phyloP scores from a whole-genome alignment of 2,888 invertebrate genomes.

The Alviniconcha strummeri region DNA sequence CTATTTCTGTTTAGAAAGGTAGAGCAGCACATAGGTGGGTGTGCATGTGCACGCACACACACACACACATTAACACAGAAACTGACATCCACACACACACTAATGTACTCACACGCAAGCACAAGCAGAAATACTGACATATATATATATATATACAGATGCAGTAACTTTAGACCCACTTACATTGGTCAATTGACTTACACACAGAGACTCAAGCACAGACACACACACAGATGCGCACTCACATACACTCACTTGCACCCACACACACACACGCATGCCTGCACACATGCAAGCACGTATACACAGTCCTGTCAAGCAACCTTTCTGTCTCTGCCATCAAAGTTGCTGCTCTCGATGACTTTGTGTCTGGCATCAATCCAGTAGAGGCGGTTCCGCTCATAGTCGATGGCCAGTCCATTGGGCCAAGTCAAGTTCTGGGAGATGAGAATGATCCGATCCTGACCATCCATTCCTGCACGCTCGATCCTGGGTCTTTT shows the following conservation, averaged over 20 bases:
- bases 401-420: slow-evolving; percentile 86
- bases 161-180: neutral
- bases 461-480: slow-evolving; percentile 89
- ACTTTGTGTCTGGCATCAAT: slow-evolving; percentile 87
- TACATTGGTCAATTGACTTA: neutral
- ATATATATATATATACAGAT: neutral
- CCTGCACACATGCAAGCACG: neutral
- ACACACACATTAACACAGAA: neutral
- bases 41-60: neutral
- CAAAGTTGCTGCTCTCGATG: slow-evolving; percentile 86
- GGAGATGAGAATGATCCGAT: slow-evolving; percentile 77
- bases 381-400: slow-evolving; percentile 86
- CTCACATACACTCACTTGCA: neutral
- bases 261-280: neutral
- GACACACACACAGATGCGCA: too few relatives aligned
- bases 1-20: too few relatives aligned
- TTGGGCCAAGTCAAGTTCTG: slow-evolving; percentile 88
- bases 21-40: too few relatives aligned
- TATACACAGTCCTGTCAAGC: neutral
- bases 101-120: too few relatives aligned
- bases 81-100: too few relatives aligned
- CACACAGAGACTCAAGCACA: neutral
- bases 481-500: slow-evolving; percentile 86
- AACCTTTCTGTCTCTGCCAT: slow-evolving; percentile 81
- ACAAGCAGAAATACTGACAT: too few relatives aligned